Evolutionary conservation across 2,888 invertebrate genomes (phyloP).

Genomic region (Heliconius erato): DNA sequence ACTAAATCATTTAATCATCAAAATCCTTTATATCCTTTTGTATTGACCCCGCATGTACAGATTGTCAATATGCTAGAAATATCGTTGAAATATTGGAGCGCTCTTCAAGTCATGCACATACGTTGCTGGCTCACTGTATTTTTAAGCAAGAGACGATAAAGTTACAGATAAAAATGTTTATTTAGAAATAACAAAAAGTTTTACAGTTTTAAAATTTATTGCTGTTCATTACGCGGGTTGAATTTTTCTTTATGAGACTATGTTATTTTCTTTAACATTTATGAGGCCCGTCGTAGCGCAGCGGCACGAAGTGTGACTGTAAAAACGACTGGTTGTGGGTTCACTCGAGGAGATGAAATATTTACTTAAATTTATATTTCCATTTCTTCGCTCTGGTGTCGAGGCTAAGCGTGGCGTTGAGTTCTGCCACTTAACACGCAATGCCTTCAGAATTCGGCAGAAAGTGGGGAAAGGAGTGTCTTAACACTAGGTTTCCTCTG

Average conservation of each 20-base stretch:
- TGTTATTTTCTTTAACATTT: too few species aligned
- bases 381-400: too few species aligned
- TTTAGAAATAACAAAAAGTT: not conserved
- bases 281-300: too few species aligned
- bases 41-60: not conserved
- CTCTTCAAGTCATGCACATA: conserved; percentile 20
- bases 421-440: too few species aligned
- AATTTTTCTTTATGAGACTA: not conserved
- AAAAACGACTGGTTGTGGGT: too few species aligned
- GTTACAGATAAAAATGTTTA: not conserved
- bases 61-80: conserved; percentile 24
- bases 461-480: too few species aligned
- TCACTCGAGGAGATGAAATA: too few species aligned
- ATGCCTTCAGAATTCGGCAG: too few species aligned
- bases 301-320: too few species aligned
- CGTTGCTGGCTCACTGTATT: not conserved
- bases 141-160: not conserved
- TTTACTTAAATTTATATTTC: too few species aligned
- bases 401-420: too few species aligned
- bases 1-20: not conserved
- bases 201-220: not conserved
- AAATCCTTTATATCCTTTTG: not conserved
- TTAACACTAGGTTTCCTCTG: too few species aligned
- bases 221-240: not conserved
- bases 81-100: conserved; percentile 12